Evolutionary conservation across 2,797 vertebrate species (phyloP), one percentile per base, ranked within the genome.

Genomic region (Vipera ursinii): DNA sequence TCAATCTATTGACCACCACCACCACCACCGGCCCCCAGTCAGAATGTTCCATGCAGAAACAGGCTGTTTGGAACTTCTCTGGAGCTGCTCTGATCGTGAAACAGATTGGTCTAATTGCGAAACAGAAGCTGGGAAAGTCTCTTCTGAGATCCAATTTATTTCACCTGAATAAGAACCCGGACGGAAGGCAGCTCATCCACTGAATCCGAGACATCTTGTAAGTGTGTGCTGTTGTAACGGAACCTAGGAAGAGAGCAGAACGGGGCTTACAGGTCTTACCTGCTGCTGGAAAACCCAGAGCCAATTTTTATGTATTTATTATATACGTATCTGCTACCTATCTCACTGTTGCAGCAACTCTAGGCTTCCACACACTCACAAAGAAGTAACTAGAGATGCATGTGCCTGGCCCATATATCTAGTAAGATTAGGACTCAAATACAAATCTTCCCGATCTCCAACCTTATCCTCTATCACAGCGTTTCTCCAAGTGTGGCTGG

Each of bases 101-200:
- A 78, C 7, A 22, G 20, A 22, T 20, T 24, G 38, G 48, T 82
- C 73, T 24, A 24, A 48, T 9, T 2, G 73, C 20, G 10, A 82
- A 82, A 48, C 1, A 4, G 78, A 48, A 48, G 6, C 22, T 6
- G 57, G 57, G 20, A 59, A 22, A 48, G 22, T 24, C 8, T 24
- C 8, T 48, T 82, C 48, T 48, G 44, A 44, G 78, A 24, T 82
- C 53, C 3, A 13, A 69, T 20, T 12, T 57, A 13, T 89, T 53
- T 90, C 82, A 98, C 98, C 97, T 98, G 96, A 91, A 98, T 93
- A 2, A 98, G 97, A 86, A 91, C 94, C 92, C 89, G 96, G 61
- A 98, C 97, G 0, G 98, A 97, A 2, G 98, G 97, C 22, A 98
- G 95, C 44, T 96, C 95, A 24, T 96, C 88, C 17, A 95, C 94